phyloP scores from a whole-genome alignment of 2,888 invertebrate species.

The Clostera curtula region DNA sequence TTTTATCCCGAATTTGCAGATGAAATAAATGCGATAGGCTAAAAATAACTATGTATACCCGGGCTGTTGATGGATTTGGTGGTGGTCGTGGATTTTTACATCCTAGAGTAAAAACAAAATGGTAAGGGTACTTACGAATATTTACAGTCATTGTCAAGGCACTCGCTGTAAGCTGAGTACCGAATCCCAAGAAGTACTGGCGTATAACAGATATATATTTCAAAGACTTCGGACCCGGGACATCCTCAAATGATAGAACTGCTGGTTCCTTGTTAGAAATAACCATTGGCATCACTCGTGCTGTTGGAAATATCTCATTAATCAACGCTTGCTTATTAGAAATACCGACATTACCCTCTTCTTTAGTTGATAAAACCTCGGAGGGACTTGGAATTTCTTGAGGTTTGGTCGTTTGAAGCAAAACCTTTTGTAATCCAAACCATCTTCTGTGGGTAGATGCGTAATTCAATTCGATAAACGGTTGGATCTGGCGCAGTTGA shows the following conservation, averaged over 20 bases:
- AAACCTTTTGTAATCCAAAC: constrained; percentile 18
- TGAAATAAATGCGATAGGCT: no score
- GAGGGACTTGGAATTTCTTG: constrained; percentile 17
- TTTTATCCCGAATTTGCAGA: no score
- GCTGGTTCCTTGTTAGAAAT: constrained; percentile 44
- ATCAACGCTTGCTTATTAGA: constrained; percentile 8
- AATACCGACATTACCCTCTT: no score
- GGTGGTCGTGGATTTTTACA: no score
- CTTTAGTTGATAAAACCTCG: no score
- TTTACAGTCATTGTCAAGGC: constrained; percentile 66
- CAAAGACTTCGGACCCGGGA: constrained; percentile 77
- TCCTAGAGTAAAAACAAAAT: constrained; percentile 3
- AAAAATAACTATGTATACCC: no score
- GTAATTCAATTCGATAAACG: constrained; percentile 19
- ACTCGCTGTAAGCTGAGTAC: constrained; percentile 76
- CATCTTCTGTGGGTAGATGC: constrained; percentile 23
- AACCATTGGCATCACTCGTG: constrained; percentile 44
- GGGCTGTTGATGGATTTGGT: no score
- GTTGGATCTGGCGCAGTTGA: constrained; percentile 28
- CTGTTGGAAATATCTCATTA: constrained; percentile 37
- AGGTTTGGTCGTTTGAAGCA: constrained; percentile 28
- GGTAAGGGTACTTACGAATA: constrained; percentile 60
- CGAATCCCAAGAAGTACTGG: constrained; percentile 76
- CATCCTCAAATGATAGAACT: constrained; percentile 74
- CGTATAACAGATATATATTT: constrained; percentile 75